Base-by-base conservation (phyloP, 2,113 vertebrate species). In the Hippotragus niger region DNA sequence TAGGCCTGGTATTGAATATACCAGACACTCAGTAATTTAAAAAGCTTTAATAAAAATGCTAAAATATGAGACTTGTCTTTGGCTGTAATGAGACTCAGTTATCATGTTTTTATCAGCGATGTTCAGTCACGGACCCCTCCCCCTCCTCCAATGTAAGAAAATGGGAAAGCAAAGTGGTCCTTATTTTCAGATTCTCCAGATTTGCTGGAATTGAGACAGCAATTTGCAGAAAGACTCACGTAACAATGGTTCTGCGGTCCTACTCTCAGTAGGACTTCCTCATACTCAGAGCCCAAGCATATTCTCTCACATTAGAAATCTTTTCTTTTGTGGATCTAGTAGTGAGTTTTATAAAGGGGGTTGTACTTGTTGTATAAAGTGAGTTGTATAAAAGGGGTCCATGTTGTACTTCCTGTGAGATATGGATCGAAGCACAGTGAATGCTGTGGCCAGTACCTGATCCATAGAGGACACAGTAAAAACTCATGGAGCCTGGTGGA, bases 41-140 rank as follows among this genome's bases (percentile, higher is more conserved):
- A 98, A 98, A 98, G 98, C 98, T 99, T 99, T 99, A 99, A 98
- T 99, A 98, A 99, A 99, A 98, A 98, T 98, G 98, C 98, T 98
- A 98, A 99, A 98, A 98, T 98, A 99, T 98, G 98, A 98, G 98
- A 97, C 98, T 99, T 98, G 97, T 98, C 96, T 88, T 57, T 50
- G 97, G 88, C 97, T 62, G 47, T 98, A 99, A 98, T 15, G 90
- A 98, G 98, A 98, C 97, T 96, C 84, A 91, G 98, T 98, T 98
- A 98, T 98, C 29, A 91, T 97, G 98, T 97, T 96, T 98, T 97
- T 81, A 87, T 98, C 98, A 98, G 98, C 13, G 5, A 96, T 98
- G 96, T 97, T 98, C 96, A 94, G 92, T 97, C 94, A 82, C 23
- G 27, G 76, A 62, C 57, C 21, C 50, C 50, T 27, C 94, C 62